Percentiles rank a stretch among this genome's conserved stretches.
phyloP scores from a whole-genome alignment of 1,140 invertebrate genomes.

The Plodia interpunctella region DNA sequence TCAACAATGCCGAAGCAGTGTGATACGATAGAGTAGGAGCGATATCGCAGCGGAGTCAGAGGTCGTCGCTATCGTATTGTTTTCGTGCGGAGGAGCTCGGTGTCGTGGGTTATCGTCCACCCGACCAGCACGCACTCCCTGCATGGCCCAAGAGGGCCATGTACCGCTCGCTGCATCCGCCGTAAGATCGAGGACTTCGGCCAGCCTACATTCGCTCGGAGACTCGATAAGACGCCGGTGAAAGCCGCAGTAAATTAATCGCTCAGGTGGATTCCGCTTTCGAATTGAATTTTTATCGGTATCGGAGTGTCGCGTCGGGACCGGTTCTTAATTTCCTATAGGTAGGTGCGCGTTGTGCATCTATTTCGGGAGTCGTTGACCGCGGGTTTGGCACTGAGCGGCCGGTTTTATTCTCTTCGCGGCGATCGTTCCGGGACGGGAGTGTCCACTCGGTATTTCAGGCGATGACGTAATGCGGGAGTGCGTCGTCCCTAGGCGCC shows the following conservation, averaged over 20 bases:
- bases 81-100: background rate
- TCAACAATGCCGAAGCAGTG: slow-evolving; percentile 17
- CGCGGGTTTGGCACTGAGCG: slow-evolving; percentile 57
- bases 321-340: slow-evolving; percentile 66
- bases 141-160: background rate
- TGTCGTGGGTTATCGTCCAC: slow-evolving; percentile 6
- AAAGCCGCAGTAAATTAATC: slow-evolving; percentile 58
- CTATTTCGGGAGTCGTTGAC: slow-evolving; percentile 75
- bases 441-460: slow-evolving; percentile 39
- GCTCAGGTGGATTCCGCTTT: slow-evolving; percentile 65
- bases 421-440: slow-evolving; percentile 29
- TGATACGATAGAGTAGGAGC: background rate
- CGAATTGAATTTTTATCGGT: slow-evolving; percentile 65
- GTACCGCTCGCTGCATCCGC: slow-evolving; percentile 13
- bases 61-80: slow-evolving; percentile 8
- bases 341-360: slow-evolving; percentile 65
- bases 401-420: slow-evolving; percentile 48
- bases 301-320: slow-evolving; percentile 49
- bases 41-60: slow-evolving; percentile 8
- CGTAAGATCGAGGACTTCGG: slow-evolving; percentile 12
- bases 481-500: slow-evolving; percentile 40
- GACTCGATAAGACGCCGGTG: slow-evolving; percentile 33
- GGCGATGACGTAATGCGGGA: slow-evolving; percentile 48
- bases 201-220: slow-evolving; percentile 6
- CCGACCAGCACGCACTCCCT: background rate